Conservation (phyloP, 1,140 invertebrate species). For the Marisa cornuarietis region DNA sequence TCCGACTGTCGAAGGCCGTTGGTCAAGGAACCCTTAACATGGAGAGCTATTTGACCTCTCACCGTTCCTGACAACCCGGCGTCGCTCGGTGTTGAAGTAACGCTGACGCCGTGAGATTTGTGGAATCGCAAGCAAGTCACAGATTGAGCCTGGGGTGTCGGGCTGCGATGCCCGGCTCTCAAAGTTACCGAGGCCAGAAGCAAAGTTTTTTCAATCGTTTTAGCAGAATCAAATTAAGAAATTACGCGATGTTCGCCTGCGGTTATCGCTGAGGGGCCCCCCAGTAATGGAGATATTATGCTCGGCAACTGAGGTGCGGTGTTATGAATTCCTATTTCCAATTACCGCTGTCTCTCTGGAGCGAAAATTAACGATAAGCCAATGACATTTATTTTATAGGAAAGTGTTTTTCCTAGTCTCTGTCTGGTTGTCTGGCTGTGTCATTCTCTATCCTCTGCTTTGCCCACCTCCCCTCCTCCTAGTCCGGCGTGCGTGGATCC, state of each 20-base stretch:
- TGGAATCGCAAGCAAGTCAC: slow-evolving; percentile 14
- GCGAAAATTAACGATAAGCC: slow-evolving; percentile 21
- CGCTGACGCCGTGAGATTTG: slow-evolving; percentile 7
- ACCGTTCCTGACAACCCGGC: too few relatives aligned
- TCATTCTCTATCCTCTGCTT: not conserved
- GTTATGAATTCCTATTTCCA: slow-evolving; percentile 27
- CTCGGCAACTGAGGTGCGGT: not conserved
- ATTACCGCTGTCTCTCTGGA: slow-evolving; percentile 7
- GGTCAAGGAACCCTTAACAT: too few relatives aligned
- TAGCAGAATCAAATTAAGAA: slow-evolving; percentile 26
- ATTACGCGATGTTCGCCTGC: slow-evolving; percentile 18
- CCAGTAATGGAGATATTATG: slow-evolving; percentile 28
- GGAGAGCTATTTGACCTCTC: too few relatives aligned
- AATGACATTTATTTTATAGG: slow-evolving; percentile 22
- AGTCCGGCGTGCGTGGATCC: not conserved
- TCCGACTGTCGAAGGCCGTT: too few relatives aligned
- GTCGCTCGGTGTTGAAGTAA: too few relatives aligned
- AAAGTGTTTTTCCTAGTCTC: slow-evolving; percentile 9
- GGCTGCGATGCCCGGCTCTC: not conserved
- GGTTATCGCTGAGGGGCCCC: slow-evolving; percentile 9
- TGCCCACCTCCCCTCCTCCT: too few relatives aligned
- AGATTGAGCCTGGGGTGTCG: slow-evolving; percentile 14
- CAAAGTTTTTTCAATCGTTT: slow-evolving; percentile 28
- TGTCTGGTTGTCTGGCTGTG: not conserved
- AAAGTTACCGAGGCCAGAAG: not conserved